A percentile compares a stretch with the other conserved stretches of the same genome.
phyloP scores from a whole-genome alignment of 2,888 invertebrate genomes.

The Cheilosia soror region DNA sequence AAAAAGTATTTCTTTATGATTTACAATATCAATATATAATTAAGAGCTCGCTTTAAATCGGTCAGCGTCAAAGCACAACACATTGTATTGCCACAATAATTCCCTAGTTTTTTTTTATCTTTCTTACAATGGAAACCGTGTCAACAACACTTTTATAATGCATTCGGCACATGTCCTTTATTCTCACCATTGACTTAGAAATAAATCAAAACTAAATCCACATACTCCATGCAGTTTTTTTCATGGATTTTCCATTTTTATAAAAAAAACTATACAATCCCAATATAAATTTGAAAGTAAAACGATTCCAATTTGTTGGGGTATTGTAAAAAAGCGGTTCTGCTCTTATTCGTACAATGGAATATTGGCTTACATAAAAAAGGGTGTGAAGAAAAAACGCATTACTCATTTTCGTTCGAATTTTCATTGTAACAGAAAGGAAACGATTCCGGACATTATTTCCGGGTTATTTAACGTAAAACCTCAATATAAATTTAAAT shows the following conservation, averaged over 20 bases:
- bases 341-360: not conserved
- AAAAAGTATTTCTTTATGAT: not conserved
- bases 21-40: slow-evolving; percentile 18
- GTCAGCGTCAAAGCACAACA: not conserved
- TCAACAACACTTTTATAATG: slow-evolving; percentile 50
- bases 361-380: slow-evolving; percentile 9
- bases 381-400: slow-evolving; percentile 36
- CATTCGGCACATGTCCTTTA: slow-evolving; percentile 54
- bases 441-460: slow-evolving; percentile 19
- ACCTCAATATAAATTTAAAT: slow-evolving; percentile 33
- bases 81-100: too few species aligned
- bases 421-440: slow-evolving; percentile 9
- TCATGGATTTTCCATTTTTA: slow-evolving; percentile 18
- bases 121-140: slow-evolving; percentile 14
- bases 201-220: slow-evolving; percentile 49
- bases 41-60: slow-evolving; percentile 10
- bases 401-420: slow-evolving; percentile 43
- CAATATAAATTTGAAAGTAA: slow-evolving; percentile 40
- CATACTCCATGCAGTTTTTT: not conserved
- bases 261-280: slow-evolving; percentile 36
- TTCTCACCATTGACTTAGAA: slow-evolving; percentile 15
- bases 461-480: slow-evolving; percentile 46
- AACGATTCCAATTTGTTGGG: slow-evolving; percentile 46
- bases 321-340: slow-evolving; percentile 23
- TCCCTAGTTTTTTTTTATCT: not conserved